Base-by-base conservation (phyloP, 2,888 invertebrate genomes). In the Machimus rusticus region DNA sequence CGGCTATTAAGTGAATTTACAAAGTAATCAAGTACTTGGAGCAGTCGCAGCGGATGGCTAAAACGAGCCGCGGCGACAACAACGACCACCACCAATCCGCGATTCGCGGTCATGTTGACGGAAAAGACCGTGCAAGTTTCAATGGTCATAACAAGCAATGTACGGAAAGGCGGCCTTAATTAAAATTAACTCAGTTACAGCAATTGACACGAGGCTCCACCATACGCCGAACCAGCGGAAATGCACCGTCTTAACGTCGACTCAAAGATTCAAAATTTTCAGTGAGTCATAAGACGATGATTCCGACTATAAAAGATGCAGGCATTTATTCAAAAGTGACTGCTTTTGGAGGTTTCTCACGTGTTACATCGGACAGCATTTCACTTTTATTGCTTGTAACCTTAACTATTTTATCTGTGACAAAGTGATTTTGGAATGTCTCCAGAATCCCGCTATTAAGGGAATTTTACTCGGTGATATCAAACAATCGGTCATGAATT, bases 11-110 rank as follows among this genome's bases (percentile, higher is more conserved):
- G 28, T 84, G 31, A 74, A 84, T 66, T 84, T 84, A 66, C 84
- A 84, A 84, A 84, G 84, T 84, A 84, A 84, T 84, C 84, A 84
- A 84, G 84, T 84, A 84, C 84, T 84, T 84, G 74, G 74, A 51
- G 43, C 74, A 84, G 84, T 84, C 74, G 43, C 37, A 39, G 74
- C n/a, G 66, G 66, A 74, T 39, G 37, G 39, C 66, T 66, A 28
- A 66, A 28, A 66, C 66, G 66, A 66, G 23, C 66, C 66, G 43
- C 43, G 43, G 12, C 14, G 66, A 66, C 19, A 8, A 66, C 19
- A 23, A 66, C 66, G 66, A 66, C 66, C 74, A 31, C 66, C 34
- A 37, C 57, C n/a, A 19, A n/a, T 51, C 51, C n/a, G 16, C 34
- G 31, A 55, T 81, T 81, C 31, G 31, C 51, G 51, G 51, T 81